Evolutionary conservation across 2,888 invertebrate genomes (phyloP).

Genomic region (Perizoma flavofasciatum): DNA sequence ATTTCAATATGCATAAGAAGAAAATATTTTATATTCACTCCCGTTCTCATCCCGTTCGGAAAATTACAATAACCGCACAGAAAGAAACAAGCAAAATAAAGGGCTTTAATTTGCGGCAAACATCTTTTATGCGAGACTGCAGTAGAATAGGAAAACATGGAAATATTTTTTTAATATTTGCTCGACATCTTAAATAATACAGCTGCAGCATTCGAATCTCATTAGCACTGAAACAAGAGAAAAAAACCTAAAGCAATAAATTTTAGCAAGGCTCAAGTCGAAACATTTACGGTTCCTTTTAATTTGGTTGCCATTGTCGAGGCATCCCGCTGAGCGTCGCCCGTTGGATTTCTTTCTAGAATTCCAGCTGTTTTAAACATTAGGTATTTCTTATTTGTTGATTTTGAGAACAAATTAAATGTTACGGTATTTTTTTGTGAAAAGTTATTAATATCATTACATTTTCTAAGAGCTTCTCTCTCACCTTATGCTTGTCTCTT

Average conservation of each 20-base stretch:
- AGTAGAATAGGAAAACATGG: conserved; percentile 51
- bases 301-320: conserved; percentile 82
- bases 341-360: conserved; percentile 75
- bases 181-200: conserved; percentile 67
- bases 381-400: conserved; percentile 73
- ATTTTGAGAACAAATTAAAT: conserved; percentile 72
- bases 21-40: conserved; percentile 56
- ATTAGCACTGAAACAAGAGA: conserved; percentile 79
- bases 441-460: conserved; percentile 29
- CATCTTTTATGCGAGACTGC: conserved; percentile 41
- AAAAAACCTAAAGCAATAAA: conserved; percentile 77
- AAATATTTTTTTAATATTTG: conserved; percentile 64
- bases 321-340: conserved; percentile 76
- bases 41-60: conserved; percentile 40
- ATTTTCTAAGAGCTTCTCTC: conserved; percentile 9
- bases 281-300: conserved; percentile 82
- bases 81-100: conserved; percentile 55
- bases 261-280: conserved; percentile 81
- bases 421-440: conserved; percentile 47
- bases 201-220: conserved; percentile 80
- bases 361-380: conserved; percentile 79
- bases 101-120: conserved; percentile 55
- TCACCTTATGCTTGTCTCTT: conserved; percentile 14
- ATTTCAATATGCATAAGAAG: conserved; percentile 62
- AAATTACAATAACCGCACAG: conserved; percentile 52